Base-by-base conservation (phyloP, 2,888 invertebrate species). In the Drosophila mercatorum region DNA sequence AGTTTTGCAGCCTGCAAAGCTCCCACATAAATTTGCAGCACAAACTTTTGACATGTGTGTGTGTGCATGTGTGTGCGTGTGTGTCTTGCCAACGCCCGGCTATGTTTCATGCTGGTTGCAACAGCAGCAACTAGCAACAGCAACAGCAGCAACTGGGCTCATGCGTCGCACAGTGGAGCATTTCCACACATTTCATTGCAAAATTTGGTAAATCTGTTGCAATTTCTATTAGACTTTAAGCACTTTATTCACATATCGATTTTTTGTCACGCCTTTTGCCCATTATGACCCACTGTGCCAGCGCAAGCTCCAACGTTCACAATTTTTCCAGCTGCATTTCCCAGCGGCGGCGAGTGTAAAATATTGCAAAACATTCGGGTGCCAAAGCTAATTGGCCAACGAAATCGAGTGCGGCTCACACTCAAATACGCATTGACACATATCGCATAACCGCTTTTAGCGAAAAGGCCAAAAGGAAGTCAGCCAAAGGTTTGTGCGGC, bases 11-110 rank as follows among this genome's bases (percentile, higher is more conserved):
- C 56, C 55, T 34, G 41, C 36, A 44, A 79, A 76, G 57, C 86
- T 83, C 83, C 86, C 88, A 83, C 83, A 83, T 83, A 88, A 83
- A 83, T 83, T 83, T 69, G 67, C 78, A 78, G 71, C 53, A 38
- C 57, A 52, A 56, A 22, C 61, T 57, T 49, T 43, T 40, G 11
- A 59, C 36, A 57, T 14, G 64, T 31, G 53, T 44, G 59, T 63
- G 41, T 40, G 68, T 67, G 67, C 74, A 51, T 10, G 34, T 11
- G 49, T 51, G 49, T 34, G 55, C 3, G 46, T 46, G 26, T 46
- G 59, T 49, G 56, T 58, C 38, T 53, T 55, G 69, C 52, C 64
- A 69, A 69, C 75, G 74, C 74, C 74, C 36, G 63, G 71, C 62
- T 49, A 80, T 83, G 82, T 74, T 72, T 88, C 88, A 88, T 84